A percentile compares a stretch with the other conserved stretches of the same genome.
These are phyloP conservation scores for mouse (Mus musculus) DNA, from an alignment of 2,113 vertebrate genomes.

Conservation along the genomic window DNA sequence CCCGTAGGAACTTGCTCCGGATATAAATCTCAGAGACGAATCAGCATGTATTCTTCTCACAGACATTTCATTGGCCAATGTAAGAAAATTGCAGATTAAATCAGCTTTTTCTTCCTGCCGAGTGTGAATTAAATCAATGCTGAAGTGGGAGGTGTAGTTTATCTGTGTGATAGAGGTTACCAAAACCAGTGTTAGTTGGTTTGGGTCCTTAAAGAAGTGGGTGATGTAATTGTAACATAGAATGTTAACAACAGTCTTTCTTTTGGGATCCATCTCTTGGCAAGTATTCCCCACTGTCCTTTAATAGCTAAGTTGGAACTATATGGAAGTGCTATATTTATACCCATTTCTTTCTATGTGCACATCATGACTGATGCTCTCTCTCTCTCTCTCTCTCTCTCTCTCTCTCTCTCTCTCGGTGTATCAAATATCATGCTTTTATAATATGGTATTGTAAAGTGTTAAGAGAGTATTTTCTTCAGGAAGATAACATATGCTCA, in stretches of 20 bases:
- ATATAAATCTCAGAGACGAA: constrained; percentile 58
- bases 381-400: neutral
- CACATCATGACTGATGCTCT: neutral
- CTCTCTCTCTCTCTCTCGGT: too few relatives aligned
- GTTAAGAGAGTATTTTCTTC: neutral
- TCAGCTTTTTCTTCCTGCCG: constrained; percentile 38
- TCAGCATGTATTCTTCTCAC: constrained; percentile 47
- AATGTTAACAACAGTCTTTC: neutral
- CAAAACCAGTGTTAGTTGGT: neutral
- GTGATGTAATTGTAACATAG: neutral
- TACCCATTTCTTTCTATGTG: neutral
- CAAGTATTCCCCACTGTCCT: neutral
- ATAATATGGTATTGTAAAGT: neutral
- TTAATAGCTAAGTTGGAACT: neutral
- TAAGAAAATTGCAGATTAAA: constrained; percentile 63
- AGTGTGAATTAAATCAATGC: constrained; percentile 48
- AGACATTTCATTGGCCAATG: neutral
- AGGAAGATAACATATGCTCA: neutral
- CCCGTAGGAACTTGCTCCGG: constrained; percentile 14
- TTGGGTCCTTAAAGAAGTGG: constrained; percentile 33
- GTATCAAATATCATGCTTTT: neutral
- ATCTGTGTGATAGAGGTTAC: constrained; percentile 40
- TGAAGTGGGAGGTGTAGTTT: constrained; percentile 52
- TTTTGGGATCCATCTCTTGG: neutral
- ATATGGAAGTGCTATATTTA: neutral